phyloP scores from a whole-genome alignment of 2,113 vertebrate genomes.

The Copsychus sechellarum region DNA sequence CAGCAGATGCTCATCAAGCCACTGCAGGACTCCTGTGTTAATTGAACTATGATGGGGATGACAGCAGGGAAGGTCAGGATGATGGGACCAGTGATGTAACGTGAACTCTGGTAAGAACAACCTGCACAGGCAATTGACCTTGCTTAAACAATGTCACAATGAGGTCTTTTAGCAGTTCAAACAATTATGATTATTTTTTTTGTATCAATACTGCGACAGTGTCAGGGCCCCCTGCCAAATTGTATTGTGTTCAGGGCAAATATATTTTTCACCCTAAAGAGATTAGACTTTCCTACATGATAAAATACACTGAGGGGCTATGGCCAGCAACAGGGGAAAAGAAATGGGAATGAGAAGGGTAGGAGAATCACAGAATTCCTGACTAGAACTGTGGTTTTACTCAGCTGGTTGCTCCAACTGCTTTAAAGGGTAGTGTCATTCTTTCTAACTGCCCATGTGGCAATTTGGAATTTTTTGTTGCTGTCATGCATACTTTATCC shows the following conservation, averaged over 20 bases:
- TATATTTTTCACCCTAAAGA: background rate
- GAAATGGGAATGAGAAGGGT: background rate
- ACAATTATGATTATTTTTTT: background rate
- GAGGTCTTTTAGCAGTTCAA: conserved; percentile 11
- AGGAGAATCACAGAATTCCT: background rate
- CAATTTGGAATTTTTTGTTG: background rate
- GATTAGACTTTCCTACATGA: background rate
- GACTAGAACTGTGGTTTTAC: background rate
- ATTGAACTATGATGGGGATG: conserved; percentile 90
- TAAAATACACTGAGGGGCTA: background rate
- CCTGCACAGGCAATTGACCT: conserved; percentile 57
- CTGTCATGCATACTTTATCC: background rate
- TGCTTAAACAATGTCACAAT: background rate
- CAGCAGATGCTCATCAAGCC: conserved; percentile 88
- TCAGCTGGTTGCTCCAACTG: background rate
- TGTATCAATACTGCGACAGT: background rate
- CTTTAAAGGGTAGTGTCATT: background rate
- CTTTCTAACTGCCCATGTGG: background rate
- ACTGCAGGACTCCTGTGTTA: conserved; percentile 82
- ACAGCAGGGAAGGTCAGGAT: conserved; percentile 88
- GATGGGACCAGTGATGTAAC: conserved; percentile 76
- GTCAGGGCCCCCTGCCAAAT: background rate
- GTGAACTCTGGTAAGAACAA: conserved; percentile 69
- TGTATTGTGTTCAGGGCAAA: background rate
- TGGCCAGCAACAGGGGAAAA: background rate